Evolutionary conservation across 2,797 vertebrate genomes (phyloP).

Genomic region (Bucorvus abyssinicus): DNA sequence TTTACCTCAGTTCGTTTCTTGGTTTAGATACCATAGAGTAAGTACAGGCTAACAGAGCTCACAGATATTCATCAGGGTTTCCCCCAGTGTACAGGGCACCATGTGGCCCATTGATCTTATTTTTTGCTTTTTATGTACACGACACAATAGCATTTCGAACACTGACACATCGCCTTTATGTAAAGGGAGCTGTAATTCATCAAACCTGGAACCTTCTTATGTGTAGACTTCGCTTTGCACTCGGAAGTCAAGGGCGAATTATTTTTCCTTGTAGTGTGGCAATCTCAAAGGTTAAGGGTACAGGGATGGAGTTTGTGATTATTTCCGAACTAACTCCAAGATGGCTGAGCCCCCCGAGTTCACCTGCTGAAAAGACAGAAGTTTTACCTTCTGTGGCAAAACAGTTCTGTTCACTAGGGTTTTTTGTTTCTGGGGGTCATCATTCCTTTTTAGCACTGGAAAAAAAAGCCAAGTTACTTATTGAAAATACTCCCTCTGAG

Average conservation of each 20-base stretch:
- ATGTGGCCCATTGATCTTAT: background rate
- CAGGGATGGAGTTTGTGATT: background rate
- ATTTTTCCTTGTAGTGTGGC: background rate
- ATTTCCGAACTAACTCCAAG: background rate
- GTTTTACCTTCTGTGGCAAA: background rate
- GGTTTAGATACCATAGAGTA: background rate
- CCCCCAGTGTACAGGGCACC: background rate
- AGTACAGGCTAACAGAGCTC: background rate
- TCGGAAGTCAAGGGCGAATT: background rate
- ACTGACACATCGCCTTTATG: accelerated
- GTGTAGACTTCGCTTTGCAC: background rate
- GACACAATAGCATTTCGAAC: background rate
- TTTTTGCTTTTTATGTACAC: background rate
- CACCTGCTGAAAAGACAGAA: background rate
- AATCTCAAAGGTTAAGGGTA: background rate
- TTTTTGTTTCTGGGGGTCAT: background rate
- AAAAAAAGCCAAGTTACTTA: background rate
- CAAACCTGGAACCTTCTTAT: background rate
- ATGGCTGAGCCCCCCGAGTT: background rate
- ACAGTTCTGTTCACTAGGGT: background rate
- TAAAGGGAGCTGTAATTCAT: conserved; percentile 10
- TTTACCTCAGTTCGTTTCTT: background rate
- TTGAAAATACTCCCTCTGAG: background rate
- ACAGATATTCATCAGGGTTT: background rate
- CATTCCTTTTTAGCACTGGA: background rate